Evolutionary conservation across 2,888 invertebrate species (phyloP), one percentile per base, ranked within the genome.

Genomic region (Acanthosepion lycidas): DNA sequence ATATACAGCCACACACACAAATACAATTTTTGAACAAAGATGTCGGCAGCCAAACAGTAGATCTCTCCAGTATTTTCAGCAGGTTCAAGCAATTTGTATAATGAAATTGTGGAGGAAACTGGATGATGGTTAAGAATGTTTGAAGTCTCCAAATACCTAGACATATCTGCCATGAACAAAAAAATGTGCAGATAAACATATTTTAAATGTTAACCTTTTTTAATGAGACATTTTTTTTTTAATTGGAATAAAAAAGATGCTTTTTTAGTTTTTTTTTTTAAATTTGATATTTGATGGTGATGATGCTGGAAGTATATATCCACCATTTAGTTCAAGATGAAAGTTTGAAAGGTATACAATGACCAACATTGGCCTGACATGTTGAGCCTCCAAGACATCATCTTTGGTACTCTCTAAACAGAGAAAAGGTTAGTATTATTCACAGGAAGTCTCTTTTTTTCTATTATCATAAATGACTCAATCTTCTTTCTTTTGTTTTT

Each of bases 401-500:
- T 33, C 33, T 78, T 33, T 33, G 20, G n/a, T 5, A 78, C n/a
- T n/a, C n/a, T 33, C 78, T 33, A n/a, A 78, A 78, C 18, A 18
- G n/a, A 33, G n/a, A 15, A 33, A 15, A n/a, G n/a, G n/a, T 33
- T 78, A 78, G 12, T 1, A n/a, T 78, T 26, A 78, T 78, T 26
- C 78, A 78, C 28, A 64, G 64, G 64, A 78, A 78, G 1, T 78
- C 28, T 78, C 4, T 78, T 28, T 78, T 28, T 78, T 78, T 26
- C 8, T 64, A 26, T 64, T 64, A 26, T 4, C 26, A 8, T 8
- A 18, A 12, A 78, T n/a, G 8, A 33, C n/a, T 78, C 15, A 78
- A 12, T 78, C 78, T 78, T 78, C 78, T 78, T 78, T 78, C 51
- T 92, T 93, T 53, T 93, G 49, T n/a, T 93, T 93, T 51, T 49